A percentile compares a stretch with the other conserved stretches of the same genome.
phyloP scores from a whole-genome alignment of 2,113 vertebrate genomes.

The Xenotilapia flavipinnis region DNA sequence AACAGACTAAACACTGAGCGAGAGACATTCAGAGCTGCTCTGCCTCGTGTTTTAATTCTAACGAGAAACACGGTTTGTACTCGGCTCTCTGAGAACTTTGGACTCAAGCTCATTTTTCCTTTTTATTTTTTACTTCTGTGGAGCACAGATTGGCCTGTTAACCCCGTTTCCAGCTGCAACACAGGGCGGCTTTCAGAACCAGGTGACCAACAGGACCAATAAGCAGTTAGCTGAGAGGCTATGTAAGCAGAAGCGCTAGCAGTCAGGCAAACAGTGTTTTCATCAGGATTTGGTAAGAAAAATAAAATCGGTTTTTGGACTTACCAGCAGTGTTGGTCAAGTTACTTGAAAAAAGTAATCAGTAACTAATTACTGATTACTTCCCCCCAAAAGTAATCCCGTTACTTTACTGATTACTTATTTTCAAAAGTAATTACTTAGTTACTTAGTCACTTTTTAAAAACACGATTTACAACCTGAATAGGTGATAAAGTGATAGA shows the following conservation, averaged over 20 bases:
- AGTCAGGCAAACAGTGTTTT: not conserved
- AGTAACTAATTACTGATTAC: no score
- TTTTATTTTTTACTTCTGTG: not conserved
- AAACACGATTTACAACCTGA: no score
- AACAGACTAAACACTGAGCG: not conserved
- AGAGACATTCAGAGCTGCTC: not conserved
- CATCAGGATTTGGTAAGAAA: not conserved
- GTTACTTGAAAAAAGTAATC: no score
- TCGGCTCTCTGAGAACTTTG: not conserved
- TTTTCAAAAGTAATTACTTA: no score
- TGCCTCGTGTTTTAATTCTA: not conserved
- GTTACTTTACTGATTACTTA: no score
- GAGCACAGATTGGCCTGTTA: not conserved
- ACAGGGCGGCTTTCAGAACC: rapidly evolving
- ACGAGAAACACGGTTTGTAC: not conserved
- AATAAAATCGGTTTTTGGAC: rapidly evolving
- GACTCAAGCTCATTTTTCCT: not conserved
- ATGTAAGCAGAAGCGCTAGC: not conserved
- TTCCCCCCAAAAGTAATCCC: no score
- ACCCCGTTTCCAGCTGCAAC: not conserved
- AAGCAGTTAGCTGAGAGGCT: not conserved
- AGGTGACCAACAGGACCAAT: not conserved
- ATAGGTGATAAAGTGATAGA: no score
- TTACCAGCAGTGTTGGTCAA: not conserved
- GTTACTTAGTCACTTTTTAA: no score